Evolutionary conservation across 92 coral and sea anemone species (phyloP).

Genomic region (Epizoanthus ramosus): DNA sequence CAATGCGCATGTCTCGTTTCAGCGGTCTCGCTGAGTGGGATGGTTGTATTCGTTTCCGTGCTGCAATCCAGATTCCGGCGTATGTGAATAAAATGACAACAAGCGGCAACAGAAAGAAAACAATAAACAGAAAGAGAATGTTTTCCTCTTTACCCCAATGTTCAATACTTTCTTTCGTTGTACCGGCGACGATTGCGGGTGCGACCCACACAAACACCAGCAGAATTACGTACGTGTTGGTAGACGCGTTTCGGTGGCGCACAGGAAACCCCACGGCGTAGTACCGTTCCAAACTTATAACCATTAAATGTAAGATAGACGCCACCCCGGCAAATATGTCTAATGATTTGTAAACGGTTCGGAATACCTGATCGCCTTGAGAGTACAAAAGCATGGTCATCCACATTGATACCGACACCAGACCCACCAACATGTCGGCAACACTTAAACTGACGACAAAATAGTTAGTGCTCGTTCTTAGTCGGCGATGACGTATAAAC

Average conservation of each 20-base stretch:
- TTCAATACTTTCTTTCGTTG: slow-evolving; percentile 39
- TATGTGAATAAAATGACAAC: slow-evolving; percentile 75
- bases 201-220: slow-evolving; percentile 78
- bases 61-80: slow-evolving; percentile 78
- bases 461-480: slow-evolving; percentile 82
- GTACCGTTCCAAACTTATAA: slow-evolving; percentile 79
- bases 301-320: slow-evolving; percentile 81
- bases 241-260: slow-evolving; percentile 78
- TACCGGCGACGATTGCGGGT: slow-evolving; percentile 68
- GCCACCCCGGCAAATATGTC: slow-evolving; percentile 80
- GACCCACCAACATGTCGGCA: slow-evolving; percentile 80
- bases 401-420: slow-evolving; percentile 85
- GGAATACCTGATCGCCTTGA: slow-evolving; percentile 23
- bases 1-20: slow-evolving; percentile 93
- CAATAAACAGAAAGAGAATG: slow-evolving; percentile 68
- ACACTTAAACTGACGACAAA: slow-evolving; percentile 81
- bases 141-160: slow-evolving; percentile 54
- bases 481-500: slow-evolving; percentile 75
- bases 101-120: slow-evolving; percentile 73
- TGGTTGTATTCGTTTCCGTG: slow-evolving; percentile 74
- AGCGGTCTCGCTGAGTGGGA: slow-evolving; percentile 55
- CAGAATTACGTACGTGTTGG: slow-evolving; percentile 56
- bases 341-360: slow-evolving; percentile 49
- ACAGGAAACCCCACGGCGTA: slow-evolving; percentile 84
- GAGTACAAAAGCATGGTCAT: slow-evolving; percentile 53